These are phyloP conservation scores for Podarcis cretensis DNA, from an alignment of 2,113 vertebrate species.

Conservation along the genomic window DNA sequence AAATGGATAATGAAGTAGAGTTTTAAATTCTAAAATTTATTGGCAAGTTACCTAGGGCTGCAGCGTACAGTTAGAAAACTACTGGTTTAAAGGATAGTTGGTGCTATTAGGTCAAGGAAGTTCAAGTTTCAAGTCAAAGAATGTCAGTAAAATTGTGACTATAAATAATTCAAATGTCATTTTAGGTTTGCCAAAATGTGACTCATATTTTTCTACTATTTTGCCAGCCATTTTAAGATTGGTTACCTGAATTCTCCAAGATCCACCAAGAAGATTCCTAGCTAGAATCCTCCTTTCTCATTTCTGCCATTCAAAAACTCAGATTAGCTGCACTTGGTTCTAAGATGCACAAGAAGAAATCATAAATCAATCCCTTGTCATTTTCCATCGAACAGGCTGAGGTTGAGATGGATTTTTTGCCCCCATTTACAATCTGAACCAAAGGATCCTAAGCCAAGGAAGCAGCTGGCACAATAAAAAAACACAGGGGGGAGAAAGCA, in stretches of 20 bases:
- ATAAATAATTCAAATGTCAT: background rate
- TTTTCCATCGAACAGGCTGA: slow-evolving; percentile 76
- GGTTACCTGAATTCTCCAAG: slow-evolving; percentile 21
- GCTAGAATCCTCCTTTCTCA: background rate
- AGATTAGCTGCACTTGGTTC: slow-evolving; percentile 61
- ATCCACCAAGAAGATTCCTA: background rate
- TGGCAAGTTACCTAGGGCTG: too few species aligned
- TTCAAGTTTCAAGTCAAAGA: background rate
- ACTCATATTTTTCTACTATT: background rate
- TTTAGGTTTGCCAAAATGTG: slow-evolving; percentile 24
- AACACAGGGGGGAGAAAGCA: slow-evolving; percentile 67
- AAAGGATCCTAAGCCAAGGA: slow-evolving; percentile 81
- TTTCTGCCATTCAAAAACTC: slow-evolving; percentile 65
- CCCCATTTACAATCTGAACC: slow-evolving; percentile 85
- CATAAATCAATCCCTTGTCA: slow-evolving; percentile 75
- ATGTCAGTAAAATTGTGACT: background rate
- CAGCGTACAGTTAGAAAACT: slow-evolving; percentile 30
- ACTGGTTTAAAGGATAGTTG: slow-evolving; percentile 6
- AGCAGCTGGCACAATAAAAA: slow-evolving; percentile 86
- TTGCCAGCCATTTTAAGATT: background rate
- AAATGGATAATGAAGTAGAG: too few species aligned
- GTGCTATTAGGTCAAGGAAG: background rate
- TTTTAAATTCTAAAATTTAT: too few species aligned
- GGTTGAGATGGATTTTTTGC: slow-evolving; percentile 81
- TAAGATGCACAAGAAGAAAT: slow-evolving; percentile 67